Evolutionary conservation across 2,797 vertebrate species (phyloP).

Genomic region (Myripristis murdjan): DNA sequence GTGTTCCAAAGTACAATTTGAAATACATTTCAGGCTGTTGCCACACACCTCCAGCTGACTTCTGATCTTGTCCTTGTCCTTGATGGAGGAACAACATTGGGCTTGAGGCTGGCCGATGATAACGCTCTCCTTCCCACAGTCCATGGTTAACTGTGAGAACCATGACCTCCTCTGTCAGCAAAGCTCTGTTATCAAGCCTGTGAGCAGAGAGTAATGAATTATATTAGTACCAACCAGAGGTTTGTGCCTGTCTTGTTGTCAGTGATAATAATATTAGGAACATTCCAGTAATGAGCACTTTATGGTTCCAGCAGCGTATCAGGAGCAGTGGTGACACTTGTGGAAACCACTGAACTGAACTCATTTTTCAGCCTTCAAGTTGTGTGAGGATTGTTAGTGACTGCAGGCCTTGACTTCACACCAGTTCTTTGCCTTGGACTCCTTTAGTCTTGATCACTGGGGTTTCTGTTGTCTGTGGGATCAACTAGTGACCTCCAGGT

Average conservation of each 20-base stretch:
- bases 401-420: too few relatives aligned
- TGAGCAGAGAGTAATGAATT: not conserved
- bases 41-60: not conserved
- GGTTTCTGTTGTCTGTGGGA: too few relatives aligned
- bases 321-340: constrained; percentile 23
- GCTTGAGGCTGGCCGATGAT: constrained; percentile 7
- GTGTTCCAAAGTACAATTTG: not conserved
- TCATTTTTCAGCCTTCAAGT: too few relatives aligned
- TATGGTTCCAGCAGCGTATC: constrained; percentile 8
- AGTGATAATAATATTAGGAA: not conserved
- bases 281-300: not conserved
- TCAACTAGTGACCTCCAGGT: too few relatives aligned
- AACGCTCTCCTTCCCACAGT: not conserved
- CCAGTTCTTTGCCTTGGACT: not conserved
- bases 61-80: not conserved
- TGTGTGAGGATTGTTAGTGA: too few relatives aligned
- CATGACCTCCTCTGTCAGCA: constrained; percentile 18
- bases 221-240: not conserved
- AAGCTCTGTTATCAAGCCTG: not conserved
- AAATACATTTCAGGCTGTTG: not conserved
- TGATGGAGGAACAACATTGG: constrained; percentile 10
- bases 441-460: too few relatives aligned
- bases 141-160: constrained; percentile 16
- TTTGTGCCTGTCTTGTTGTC: not conserved
- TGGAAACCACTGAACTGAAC: not conserved